Evolutionary conservation across 2,113 vertebrate genomes (phyloP).

Genomic region (pig (Sus scrofa)): DNA sequence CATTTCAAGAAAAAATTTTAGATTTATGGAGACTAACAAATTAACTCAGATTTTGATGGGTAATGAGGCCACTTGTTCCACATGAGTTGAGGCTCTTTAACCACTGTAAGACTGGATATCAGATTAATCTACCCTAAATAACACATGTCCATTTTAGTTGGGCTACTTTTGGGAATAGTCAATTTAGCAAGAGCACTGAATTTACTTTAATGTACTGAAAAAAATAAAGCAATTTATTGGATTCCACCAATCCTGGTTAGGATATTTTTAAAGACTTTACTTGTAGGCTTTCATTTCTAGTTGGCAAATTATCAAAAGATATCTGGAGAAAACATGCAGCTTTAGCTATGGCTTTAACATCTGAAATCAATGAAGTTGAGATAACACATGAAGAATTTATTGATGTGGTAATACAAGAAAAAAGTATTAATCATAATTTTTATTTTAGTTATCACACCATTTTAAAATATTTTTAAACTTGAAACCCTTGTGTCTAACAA

Average conservation of each 20-base stretch:
- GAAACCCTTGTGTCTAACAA: background rate
- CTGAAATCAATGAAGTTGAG: background rate
- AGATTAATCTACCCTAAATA: background rate
- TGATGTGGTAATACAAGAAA: background rate
- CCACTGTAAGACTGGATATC: background rate
- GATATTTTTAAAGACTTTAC: conserved; percentile 41
- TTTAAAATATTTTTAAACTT: conserved; percentile 9
- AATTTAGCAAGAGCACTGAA: background rate
- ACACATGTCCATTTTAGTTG: background rate
- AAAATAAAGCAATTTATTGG: background rate
- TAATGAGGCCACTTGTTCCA: background rate
- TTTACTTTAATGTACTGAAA: background rate
- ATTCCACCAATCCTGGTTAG: background rate
- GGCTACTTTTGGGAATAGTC: background rate
- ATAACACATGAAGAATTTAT: background rate
- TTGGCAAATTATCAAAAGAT: background rate
- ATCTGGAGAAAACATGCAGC: background rate
- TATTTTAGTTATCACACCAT: background rate
- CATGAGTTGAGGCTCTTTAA: background rate
- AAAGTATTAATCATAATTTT: background rate
- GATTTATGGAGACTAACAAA: background rate
- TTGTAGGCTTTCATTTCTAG: background rate
- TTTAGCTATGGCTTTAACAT: background rate
- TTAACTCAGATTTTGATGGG: background rate
- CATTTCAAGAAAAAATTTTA: background rate